Base-by-base conservation (phyloP, 2,888 invertebrate genomes). In the Hydropsyche betteni region DNA sequence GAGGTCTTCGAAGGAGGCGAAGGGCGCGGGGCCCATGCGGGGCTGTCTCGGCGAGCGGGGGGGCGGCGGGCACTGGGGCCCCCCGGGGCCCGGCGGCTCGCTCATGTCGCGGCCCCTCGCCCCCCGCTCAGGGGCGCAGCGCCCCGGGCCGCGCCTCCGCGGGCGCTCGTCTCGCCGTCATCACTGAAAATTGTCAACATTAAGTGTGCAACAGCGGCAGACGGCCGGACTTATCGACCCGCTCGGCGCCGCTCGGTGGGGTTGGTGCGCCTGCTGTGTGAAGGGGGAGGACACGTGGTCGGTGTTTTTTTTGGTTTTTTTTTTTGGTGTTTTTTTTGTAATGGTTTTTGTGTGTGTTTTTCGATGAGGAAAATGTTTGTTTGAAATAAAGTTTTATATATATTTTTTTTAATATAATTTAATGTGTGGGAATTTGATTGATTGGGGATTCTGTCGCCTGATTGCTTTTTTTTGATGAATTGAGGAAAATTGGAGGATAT, bases 1-100 rank as follows among this genome's bases (percentile, higher is more conserved):
- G 84, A 91, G 90, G 89, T 94, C 94, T 89, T 96, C 96, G 87
- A 96, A 95, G 82, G 96, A 96, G 84, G 96, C 96, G 86, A 96
- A 94, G 83, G 96, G 96, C 83, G 96, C 96, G 84, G 95, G 95
- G 84, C 96, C 96, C 88, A 94, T 92, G 86, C 94, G 92, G 88
- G 91, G 90, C 88, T 93, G 93, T 7, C 79, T 51, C 5, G 79
- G 79, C 50, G 78, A 78, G 61, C 61, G 64, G 70, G 79, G 79
- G 34, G 76, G 69, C 58, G 51, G 51, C 38, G 73, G 51, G 55
- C 69, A 34, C 16, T 14, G 36, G 34, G 51, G 55, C 70, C 70
- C 77, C 68, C 70, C 76, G 38, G 55, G 70, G 38, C 52, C 68
- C 75, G 38, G 33, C 10, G 33, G 24, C 50, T 51, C 72, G 70